A percentile compares a stretch with the other conserved stretches of the same genome.
Conservation (phyloP, 2,113 vertebrate genomes). For the Saccopteryx bilineata region DNA sequence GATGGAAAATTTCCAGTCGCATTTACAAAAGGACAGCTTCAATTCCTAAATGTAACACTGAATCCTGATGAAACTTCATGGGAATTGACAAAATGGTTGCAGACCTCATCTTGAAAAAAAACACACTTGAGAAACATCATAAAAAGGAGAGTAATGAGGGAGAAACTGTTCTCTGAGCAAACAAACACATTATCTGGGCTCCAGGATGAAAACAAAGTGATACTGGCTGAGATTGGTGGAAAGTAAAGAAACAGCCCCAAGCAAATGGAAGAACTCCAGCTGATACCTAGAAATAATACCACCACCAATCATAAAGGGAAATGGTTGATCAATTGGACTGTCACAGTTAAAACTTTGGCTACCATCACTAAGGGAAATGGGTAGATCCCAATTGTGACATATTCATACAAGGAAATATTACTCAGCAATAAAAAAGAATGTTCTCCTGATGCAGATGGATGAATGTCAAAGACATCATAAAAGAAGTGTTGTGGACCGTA, state of each 20-base stretch:
- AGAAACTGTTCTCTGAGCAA: conserved; percentile 2
- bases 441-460: neutral
- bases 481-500: neutral
- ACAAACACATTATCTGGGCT: neutral
- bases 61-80: neutral
- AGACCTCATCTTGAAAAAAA: neutral
- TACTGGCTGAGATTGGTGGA: neutral
- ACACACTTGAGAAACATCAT: neutral
- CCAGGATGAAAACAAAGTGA: accelerated
- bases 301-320: neutral
- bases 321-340: neutral
- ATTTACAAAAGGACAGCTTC: neutral
- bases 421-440: neutral
- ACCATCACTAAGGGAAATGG: neutral
- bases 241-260: neutral
- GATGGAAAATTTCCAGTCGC: neutral
- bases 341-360: neutral
- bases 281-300: neutral
- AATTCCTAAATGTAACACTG: neutral
- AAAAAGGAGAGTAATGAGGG: neutral
- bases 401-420: neutral
- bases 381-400: neutral
- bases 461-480: neutral
- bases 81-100: neutral
- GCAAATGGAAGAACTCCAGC: neutral